These are phyloP conservation scores for Scaptodrosophila latifasciaeformis DNA, from an alignment of 2,888 invertebrate species.

Conservation along the genomic window DNA sequence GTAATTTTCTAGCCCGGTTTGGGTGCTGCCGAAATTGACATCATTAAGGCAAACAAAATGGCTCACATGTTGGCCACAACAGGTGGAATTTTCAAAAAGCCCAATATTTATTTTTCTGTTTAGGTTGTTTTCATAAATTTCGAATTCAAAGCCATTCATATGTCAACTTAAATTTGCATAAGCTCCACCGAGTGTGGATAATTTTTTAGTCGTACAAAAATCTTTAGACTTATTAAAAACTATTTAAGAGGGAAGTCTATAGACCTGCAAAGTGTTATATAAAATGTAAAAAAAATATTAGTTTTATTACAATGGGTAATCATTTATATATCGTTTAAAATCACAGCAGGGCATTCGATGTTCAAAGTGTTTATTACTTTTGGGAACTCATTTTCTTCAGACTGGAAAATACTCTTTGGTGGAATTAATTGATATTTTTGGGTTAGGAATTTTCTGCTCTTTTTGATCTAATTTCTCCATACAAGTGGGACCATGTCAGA, in stretches of 20 bases:
- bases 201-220: conserved; percentile 35
- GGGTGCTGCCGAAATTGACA: conserved; percentile 29
- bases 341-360: no score
- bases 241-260: conserved; percentile 33
- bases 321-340: no score
- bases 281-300: conserved; percentile 50
- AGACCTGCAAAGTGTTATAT: conserved; percentile 22
- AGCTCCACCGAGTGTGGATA: conserved; percentile 13
- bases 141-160: conserved; percentile 35
- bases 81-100: conserved; percentile 51
- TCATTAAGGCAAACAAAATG: conserved; percentile 38
- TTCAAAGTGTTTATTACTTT: no score
- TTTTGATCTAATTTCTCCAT: no score
- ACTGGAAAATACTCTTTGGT: no score
- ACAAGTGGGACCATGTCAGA: no score
- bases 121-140: conserved; percentile 43
- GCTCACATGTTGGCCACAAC: conserved; percentile 41
- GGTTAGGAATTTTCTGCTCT: no score
- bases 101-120: conserved; percentile 18
- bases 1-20: conserved; percentile 34
- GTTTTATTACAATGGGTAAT: conserved; percentile 40
- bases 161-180: conserved; percentile 45
- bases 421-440: no score
- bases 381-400: no score
- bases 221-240: conserved; percentile 50